phyloP scores from a whole-genome alignment of 2,113 vertebrate species.

The Opisthocomus hoazin region DNA sequence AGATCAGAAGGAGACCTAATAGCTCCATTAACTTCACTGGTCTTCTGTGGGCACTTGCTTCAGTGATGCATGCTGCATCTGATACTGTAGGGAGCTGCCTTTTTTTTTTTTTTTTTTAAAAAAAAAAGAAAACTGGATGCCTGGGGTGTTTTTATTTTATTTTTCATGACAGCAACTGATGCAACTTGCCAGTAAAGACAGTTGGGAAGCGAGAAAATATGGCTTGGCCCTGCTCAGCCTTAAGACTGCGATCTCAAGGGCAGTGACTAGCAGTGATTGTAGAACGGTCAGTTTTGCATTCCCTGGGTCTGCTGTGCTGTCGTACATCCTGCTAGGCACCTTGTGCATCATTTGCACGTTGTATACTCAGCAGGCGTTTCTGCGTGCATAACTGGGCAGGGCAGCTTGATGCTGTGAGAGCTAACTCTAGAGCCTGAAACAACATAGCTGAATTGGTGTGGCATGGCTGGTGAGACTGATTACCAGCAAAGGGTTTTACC shows the following conservation, averaged over 20 bases:
- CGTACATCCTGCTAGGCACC: background rate
- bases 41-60: background rate
- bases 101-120: too few relatives aligned
- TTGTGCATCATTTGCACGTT: background rate
- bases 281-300: background rate
- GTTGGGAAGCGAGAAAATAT: background rate
- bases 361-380: background rate
- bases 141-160: background rate
- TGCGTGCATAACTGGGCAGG: rapidly evolving
- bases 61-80: background rate
- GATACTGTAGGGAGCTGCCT: background rate
- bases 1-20: background rate
- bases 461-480: background rate
- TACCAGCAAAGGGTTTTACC: background rate
- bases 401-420: background rate
- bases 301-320: rapidly evolving
- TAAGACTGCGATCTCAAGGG: background rate
- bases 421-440: background rate
- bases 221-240: background rate
- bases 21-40: background rate
- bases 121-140: background rate
- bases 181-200: background rate
- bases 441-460: rapidly evolving
- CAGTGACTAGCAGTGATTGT: background rate
- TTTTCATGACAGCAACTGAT: background rate